Conservation (phyloP, 1,140 invertebrate species). For the Protaetia brevitarsis region DNA sequence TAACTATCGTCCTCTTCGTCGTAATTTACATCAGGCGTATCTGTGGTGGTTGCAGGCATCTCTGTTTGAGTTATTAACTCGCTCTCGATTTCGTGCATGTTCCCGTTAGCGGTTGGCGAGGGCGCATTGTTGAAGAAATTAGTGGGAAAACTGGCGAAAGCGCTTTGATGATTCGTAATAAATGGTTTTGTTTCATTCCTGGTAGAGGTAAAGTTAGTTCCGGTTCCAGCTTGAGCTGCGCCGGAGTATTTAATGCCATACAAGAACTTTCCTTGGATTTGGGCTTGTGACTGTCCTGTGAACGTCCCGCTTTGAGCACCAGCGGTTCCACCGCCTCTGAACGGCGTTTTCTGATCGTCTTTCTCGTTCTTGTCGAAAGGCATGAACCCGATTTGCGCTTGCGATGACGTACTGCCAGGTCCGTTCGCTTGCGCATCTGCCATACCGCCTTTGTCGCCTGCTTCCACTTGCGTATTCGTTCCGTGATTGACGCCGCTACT, state of each 20-base stretch:
- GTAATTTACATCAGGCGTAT: constrained; percentile 45
- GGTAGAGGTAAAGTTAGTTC: constrained; percentile 50
- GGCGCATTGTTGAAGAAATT: not conserved
- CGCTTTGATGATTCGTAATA: not conserved
- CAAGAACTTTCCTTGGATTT: constrained; percentile 71
- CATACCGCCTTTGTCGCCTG: constrained; percentile 73
- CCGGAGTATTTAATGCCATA: constrained; percentile 78
- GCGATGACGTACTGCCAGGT: constrained; percentile 76
- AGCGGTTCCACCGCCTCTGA: constrained; percentile 70
- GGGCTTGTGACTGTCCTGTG: constrained; percentile 74
- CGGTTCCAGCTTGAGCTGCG: constrained; percentile 75
- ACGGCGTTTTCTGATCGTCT: constrained; percentile 53
- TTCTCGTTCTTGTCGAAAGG: constrained; percentile 62
- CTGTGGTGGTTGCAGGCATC: constrained; percentile 48
- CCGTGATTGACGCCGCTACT: constrained; percentile 66
- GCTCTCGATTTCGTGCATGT: not conserved
- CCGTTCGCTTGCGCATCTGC: constrained; percentile 82
- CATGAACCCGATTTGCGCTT: constrained; percentile 81
- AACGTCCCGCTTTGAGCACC: constrained; percentile 71
- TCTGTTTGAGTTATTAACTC: constrained; percentile 41
- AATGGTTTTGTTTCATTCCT: constrained; percentile 39
- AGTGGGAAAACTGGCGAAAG: not conserved
- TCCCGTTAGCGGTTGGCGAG: constrained; percentile 18
- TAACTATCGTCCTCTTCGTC: constrained; percentile 56
- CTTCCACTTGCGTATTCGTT: constrained; percentile 73